Evolutionary conservation across 2,888 invertebrate species (phyloP).

Genomic region (Synergus laeviventris): DNA sequence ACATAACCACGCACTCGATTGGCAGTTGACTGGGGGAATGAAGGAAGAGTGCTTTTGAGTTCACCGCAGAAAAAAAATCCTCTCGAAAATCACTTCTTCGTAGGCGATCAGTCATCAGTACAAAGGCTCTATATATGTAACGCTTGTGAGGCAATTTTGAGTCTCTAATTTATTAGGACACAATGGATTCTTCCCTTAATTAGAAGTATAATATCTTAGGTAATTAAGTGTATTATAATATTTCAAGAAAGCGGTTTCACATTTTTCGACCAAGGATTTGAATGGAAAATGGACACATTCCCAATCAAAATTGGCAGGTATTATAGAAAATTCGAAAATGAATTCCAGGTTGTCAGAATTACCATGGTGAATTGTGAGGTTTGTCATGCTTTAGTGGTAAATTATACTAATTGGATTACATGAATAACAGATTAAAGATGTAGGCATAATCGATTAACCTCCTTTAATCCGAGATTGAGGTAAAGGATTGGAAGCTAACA

Average conservation of each 20-base stretch:
- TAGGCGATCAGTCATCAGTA: neutral
- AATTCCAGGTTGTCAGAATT: too few species aligned
- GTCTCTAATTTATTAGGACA: neutral
- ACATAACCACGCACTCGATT: neutral
- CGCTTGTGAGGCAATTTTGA: neutral
- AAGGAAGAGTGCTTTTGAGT: slow-evolving; percentile 28
- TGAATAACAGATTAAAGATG: too few species aligned
- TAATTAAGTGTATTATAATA: neutral
- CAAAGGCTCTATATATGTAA: neutral
- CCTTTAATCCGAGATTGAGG: too few species aligned
- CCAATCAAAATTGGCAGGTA: too few species aligned
- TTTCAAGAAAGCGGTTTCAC: neutral
- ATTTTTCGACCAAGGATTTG: neutral
- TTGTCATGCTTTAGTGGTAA: too few species aligned
- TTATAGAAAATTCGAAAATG: too few species aligned
- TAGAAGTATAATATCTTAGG: neutral
- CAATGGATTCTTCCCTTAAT: neutral
- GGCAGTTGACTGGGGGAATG: neutral
- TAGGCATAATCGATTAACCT: too few species aligned
- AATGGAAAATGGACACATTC: too few species aligned
- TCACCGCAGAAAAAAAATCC: slow-evolving; percentile 26
- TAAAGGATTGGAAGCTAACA: neutral
- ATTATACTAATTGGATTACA: too few species aligned
- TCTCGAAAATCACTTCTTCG: neutral
- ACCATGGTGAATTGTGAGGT: too few species aligned